Conservation (phyloP, 1,140 invertebrate genomes). For the Ceratosolen fusciceps region DNA sequence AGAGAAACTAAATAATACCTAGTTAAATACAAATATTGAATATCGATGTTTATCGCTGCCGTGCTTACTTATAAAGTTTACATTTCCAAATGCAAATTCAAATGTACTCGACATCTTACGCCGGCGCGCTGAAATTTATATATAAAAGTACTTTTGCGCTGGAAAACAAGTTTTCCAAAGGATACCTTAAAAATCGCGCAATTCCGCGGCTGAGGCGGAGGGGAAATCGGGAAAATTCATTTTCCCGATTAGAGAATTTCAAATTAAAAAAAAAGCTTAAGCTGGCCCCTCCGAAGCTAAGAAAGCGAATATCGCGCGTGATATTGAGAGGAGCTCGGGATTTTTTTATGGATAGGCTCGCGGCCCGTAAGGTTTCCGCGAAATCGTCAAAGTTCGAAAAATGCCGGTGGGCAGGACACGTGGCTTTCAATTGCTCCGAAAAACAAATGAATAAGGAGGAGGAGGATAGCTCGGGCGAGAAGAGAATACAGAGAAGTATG, state of each 20-base stretch:
- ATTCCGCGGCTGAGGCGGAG: no score
- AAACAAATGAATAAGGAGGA: not conserved
- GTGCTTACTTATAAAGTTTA: not conserved
- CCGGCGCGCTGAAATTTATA: not conserved
- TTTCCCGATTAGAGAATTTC: no score
- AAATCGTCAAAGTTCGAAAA: slow-evolving; percentile 6
- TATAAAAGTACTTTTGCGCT: not conserved
- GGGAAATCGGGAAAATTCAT: no score
- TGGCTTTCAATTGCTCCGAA: slow-evolving; percentile 26
- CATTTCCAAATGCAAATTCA: not conserved
- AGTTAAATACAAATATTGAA: not conserved
- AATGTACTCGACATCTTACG: not conserved
- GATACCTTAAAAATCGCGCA: not conserved
- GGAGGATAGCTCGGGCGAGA: not conserved
- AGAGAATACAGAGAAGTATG: slow-evolving; percentile 24
- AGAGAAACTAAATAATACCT: no score
- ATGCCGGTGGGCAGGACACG: not conserved
- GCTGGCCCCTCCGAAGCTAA: no score
- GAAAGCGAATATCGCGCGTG: no score
- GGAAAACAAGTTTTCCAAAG: not conserved
- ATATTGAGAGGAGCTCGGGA: no score
- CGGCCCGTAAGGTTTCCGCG: no score
- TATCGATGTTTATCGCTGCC: no score
- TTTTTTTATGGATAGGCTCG: no score
- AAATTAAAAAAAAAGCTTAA: no score